Evolutionary conservation across 2,888 invertebrate genomes (phyloP).

Genomic region (Poecilus cupreus): DNA sequence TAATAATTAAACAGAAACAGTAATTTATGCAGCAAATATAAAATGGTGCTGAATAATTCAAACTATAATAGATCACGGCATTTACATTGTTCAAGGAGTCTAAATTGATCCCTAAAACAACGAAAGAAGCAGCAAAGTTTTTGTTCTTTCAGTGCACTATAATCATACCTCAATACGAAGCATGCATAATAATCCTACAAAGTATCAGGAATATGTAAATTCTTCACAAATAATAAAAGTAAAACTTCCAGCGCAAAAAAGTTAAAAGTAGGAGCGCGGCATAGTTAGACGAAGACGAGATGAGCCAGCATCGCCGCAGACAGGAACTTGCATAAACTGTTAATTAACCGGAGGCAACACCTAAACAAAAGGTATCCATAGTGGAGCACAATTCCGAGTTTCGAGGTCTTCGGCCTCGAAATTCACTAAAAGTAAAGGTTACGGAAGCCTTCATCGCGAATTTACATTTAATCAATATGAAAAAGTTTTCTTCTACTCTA

Average conservation of each 20-base stretch:
- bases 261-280: neutral
- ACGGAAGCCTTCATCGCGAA: slow-evolving; percentile 17
- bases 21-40: no score
- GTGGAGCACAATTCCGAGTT: neutral
- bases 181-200: neutral
- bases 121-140: no score
- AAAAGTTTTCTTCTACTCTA: neutral
- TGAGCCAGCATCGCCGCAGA: neutral
- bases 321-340: slow-evolving; percentile 31
- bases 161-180: neutral
- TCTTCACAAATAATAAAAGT: neutral
- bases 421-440: slow-evolving; percentile 12
- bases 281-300: neutral
- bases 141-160: no score
- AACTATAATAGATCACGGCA: no score
- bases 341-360: slow-evolving; percentile 28
- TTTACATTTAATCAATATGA: slow-evolving; percentile 36
- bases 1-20: no score
- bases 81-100: no score
- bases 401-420: slow-evolving; percentile 23
- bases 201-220: neutral
- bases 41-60: no score
- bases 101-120: no score
- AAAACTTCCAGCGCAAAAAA: neutral
- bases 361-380: slow-evolving; percentile 1